Percentiles rank a stretch among this genome's conserved stretches.
Conservation (phyloP, 2,888 invertebrate species). For the Oconnorella tubifera region DNA sequence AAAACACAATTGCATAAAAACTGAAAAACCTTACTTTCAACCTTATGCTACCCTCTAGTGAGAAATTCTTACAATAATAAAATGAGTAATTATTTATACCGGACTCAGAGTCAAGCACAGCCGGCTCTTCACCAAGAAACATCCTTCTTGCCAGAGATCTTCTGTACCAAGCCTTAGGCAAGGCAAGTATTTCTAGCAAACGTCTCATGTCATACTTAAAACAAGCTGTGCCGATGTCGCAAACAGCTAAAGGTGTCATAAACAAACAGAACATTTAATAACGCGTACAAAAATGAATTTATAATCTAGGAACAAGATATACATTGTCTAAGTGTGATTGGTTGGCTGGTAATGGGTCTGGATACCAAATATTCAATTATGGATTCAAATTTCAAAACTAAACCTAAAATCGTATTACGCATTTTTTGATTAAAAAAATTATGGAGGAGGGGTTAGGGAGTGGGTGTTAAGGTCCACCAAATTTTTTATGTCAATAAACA, state of each 20-base stretch:
- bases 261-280: slow-evolving; percentile 3
- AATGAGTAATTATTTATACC: slow-evolving; percentile 13
- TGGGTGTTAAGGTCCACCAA: too few species aligned
- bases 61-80: too few species aligned
- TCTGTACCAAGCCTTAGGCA: slow-evolving; percentile 98
- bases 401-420: too few species aligned
- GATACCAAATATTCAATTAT: too few species aligned
- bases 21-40: too few species aligned
- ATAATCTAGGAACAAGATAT: background rate
- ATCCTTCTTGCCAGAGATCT: slow-evolving; percentile 73
- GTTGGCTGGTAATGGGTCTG: background rate
- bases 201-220: slow-evolving; percentile 99
- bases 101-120: slow-evolving; percentile 30
- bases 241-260: slow-evolving; percentile 66
- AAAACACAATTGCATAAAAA: too few species aligned
- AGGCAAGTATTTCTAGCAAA: slow-evolving; percentile 90
- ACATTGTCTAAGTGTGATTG: background rate
- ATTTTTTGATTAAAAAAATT: too few species aligned
- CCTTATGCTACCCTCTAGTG: too few species aligned
- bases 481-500: too few species aligned
- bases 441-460: too few species aligned
- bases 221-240: slow-evolving; percentile 79
- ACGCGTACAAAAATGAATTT: background rate
- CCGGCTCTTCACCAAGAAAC: slow-evolving; percentile 72
- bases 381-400: too few species aligned